phyloP scores from a whole-genome alignment of 1,140 invertebrate genomes.

The Apolygus lucorum region DNA sequence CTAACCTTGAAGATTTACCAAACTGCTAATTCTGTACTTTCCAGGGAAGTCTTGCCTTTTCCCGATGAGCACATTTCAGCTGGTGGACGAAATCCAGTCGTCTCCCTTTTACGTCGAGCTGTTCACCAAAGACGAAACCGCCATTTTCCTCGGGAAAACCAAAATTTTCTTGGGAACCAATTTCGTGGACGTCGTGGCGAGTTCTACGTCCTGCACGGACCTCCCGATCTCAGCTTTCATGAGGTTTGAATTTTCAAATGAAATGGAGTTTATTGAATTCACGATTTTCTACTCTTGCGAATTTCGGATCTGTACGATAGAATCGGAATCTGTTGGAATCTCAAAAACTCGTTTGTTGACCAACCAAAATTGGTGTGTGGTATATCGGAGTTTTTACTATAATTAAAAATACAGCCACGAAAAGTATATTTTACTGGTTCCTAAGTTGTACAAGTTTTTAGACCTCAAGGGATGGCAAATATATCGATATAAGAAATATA shows the following conservation, averaged over 20 bases:
- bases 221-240: not conserved
- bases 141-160: not conserved
- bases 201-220: not conserved
- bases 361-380: too few species aligned
- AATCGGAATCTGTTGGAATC: not conserved
- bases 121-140: slow-evolving; percentile 2
- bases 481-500: too few species aligned
- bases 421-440: too few species aligned
- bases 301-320: not conserved
- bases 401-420: too few species aligned
- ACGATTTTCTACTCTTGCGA: not conserved
- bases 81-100: not conserved
- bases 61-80: slow-evolving; percentile 13
- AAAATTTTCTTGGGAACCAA: not conserved
- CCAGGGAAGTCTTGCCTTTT: slow-evolving; percentile 25
- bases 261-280: too few species aligned
- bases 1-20: too few species aligned
- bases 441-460: too few species aligned
- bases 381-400: too few species aligned
- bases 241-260: slow-evolving; percentile 8
- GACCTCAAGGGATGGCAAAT: too few species aligned
- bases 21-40: slow-evolving; percentile 6
- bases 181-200: slow-evolving; percentile 4
- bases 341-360: too few species aligned
- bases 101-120: slow-evolving; percentile 19